Conservation (phyloP, 1,140 invertebrate species). For the Apocrypta bakeri region DNA sequence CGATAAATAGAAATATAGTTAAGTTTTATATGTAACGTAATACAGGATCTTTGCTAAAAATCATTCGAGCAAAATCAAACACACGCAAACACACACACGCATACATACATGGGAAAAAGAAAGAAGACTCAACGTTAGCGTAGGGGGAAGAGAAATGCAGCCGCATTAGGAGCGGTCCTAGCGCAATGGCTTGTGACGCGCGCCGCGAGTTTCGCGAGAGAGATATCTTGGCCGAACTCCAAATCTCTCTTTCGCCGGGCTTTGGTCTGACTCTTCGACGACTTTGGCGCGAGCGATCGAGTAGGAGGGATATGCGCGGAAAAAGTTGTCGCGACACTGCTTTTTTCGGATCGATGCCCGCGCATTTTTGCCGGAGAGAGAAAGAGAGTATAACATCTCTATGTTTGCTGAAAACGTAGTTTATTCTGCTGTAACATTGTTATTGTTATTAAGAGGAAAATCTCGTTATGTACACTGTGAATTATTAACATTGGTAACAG, state of each 20-base stretch:
- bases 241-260: constrained; percentile 36
- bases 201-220: constrained; percentile 4
- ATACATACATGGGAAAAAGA: background rate
- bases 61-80: background rate
- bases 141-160: background rate
- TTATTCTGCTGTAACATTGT: background rate
- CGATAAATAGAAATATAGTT: background rate
- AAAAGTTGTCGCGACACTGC: constrained; percentile 41
- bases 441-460: background rate
- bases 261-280: constrained; percentile 24
- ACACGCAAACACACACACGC: background rate
- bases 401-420: background rate
- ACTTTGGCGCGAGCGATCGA: constrained; percentile 30
- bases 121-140: background rate
- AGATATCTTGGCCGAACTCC: constrained; percentile 22
- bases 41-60: background rate
- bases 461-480: background rate
- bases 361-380: background rate
- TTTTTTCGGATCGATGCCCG: background rate
- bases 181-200: constrained; percentile 49
- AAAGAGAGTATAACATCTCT: background rate
- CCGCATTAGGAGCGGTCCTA: constrained; percentile 33
- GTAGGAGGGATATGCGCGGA: background rate
- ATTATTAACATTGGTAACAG: background rate
- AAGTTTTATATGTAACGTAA: background rate